These are phyloP conservation scores for Acridotheres tristis DNA, from an alignment of 2,797 vertebrate species.

Conservation along the genomic window DNA sequence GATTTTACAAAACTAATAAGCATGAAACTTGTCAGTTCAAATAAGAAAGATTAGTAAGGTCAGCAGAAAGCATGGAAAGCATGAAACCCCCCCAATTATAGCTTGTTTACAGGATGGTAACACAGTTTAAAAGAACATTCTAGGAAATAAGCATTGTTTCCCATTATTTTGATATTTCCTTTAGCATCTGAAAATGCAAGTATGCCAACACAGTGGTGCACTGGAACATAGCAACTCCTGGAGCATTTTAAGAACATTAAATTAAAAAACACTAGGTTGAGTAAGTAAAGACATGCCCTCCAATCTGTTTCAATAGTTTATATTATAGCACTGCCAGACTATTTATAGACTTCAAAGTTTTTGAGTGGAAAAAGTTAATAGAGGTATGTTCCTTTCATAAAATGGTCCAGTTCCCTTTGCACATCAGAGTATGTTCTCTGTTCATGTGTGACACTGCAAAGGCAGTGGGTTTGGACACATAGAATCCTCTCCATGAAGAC, in stretches of 20 bases:
- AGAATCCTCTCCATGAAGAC: background rate
- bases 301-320: background rate
- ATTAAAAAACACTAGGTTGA: background rate
- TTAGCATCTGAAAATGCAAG: background rate
- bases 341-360: background rate
- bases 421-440: background rate
- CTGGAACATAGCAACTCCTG: background rate
- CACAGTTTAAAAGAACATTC: background rate
- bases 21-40: background rate
- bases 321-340: background rate
- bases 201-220: background rate
- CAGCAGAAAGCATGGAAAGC: background rate
- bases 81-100: accelerated
- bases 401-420: background rate
- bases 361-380: background rate
- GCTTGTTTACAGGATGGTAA: background rate
- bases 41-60: background rate
- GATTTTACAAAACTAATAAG: background rate
- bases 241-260: background rate
- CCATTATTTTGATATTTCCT: background rate
- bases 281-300: background rate
- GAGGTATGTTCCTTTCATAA: background rate
- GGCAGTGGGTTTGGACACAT: background rate
- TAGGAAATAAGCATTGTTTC: background rate
- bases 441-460: background rate